Percentiles rank a stretch among this genome's conserved stretches.
Conservation (phyloP, 2,113 vertebrate genomes). For the Ariopsis seemanni region DNA sequence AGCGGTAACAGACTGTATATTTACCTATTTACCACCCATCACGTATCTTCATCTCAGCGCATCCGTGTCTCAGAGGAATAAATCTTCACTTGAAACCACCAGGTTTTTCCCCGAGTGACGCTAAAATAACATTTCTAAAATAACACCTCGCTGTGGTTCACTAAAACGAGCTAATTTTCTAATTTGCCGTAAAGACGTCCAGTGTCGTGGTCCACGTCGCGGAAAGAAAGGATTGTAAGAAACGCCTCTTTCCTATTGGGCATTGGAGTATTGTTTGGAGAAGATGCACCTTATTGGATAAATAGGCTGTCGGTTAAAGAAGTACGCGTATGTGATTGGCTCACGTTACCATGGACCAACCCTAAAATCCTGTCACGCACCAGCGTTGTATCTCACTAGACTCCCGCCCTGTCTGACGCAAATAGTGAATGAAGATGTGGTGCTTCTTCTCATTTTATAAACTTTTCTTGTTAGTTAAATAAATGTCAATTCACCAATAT, state of each 20-base stretch:
- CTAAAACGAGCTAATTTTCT: background rate
- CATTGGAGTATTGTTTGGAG: slow-evolving; percentile 50
- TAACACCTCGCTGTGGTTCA: too few relatives aligned
- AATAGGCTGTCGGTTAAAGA: slow-evolving; percentile 25
- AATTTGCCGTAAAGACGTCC: slow-evolving; percentile 14
- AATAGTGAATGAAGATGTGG: slow-evolving; percentile 41
- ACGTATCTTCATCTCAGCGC: slow-evolving; percentile 4
- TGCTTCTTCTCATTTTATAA: background rate
- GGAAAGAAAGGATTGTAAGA: slow-evolving; percentile 60
- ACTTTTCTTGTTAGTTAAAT: background rate
- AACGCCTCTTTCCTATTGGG: slow-evolving; percentile 49
- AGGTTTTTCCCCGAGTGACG: background rate
- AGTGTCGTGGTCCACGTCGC: slow-evolving; percentile 60
- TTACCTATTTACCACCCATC: slow-evolving; percentile 32
- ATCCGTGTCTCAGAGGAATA: background rate
- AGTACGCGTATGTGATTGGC: slow-evolving; percentile 33
- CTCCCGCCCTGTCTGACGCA: slow-evolving; percentile 39
- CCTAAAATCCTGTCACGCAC: slow-evolving; percentile 26
- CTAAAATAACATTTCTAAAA: background rate
- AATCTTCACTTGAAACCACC: background rate
- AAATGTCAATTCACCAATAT: too few relatives aligned
- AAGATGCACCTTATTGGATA: slow-evolving; percentile 45
- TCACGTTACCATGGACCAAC: background rate
- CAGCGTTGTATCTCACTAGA: slow-evolving; percentile 9
- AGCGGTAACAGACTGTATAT: background rate